Conservation (phyloP, 1,140 invertebrate species). For the Elysia chlorotica region DNA sequence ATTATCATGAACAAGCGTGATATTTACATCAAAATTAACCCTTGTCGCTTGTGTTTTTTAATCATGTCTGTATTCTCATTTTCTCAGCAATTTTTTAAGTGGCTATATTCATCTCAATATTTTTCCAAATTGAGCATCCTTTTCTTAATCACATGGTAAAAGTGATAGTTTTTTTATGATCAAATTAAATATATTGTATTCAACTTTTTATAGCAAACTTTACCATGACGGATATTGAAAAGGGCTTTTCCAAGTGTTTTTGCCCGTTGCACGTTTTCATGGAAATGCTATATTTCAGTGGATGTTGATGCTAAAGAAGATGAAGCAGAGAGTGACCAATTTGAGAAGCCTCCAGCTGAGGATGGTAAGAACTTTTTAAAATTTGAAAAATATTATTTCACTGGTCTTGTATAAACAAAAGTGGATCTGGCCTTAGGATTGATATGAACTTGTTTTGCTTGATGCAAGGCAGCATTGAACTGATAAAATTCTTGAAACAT, state of each 20-base stretch:
- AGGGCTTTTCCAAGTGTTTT: background rate
- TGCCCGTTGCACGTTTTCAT: background rate
- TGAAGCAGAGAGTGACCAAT: slow-evolving; percentile 6
- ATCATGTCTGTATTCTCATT: too few relatives aligned
- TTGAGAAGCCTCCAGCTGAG: slow-evolving; percentile 20
- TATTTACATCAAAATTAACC: too few relatives aligned
- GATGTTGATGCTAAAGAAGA: slow-evolving; percentile 12
- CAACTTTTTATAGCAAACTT: background rate
- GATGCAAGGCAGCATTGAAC: too few relatives aligned
- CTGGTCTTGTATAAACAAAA: background rate
- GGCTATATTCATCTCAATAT: too few relatives aligned
- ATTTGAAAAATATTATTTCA: background rate
- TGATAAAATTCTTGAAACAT: too few relatives aligned
- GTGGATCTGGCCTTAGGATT: background rate
- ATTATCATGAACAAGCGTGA: too few relatives aligned
- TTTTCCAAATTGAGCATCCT: background rate
- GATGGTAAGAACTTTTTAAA: background rate
- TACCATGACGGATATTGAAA: background rate
- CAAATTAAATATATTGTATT: too few relatives aligned
- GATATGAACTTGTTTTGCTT: too few relatives aligned
- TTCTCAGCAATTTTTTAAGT: too few relatives aligned
- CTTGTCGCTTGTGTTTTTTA: too few relatives aligned
- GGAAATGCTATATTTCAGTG: background rate
- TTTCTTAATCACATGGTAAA: background rate
- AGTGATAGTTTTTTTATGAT: too few relatives aligned